phyloP scores from a whole-genome alignment of 2,113 vertebrate species.

The Macquaria ambigua region DNA sequence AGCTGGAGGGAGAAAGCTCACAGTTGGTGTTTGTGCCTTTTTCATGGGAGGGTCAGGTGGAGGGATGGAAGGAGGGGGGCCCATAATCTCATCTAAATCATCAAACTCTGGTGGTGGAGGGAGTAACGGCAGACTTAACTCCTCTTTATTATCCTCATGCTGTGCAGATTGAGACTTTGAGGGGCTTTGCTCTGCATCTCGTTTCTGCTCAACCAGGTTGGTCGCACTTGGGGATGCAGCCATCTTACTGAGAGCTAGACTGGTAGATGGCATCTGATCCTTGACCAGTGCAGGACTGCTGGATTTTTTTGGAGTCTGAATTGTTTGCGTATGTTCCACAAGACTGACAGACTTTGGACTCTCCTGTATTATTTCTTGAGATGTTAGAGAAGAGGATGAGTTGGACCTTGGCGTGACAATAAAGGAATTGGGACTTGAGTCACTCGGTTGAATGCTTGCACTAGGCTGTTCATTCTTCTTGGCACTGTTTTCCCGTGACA shows the following conservation, averaged over 20 bases:
- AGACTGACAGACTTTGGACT: conserved; percentile 22
- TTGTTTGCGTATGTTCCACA: background rate
- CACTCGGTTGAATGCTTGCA: conserved; percentile 77
- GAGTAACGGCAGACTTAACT: conserved; percentile 83
- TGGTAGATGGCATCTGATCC: conserved; percentile 1
- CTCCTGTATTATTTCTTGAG: conserved; percentile 40
- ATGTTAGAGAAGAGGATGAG: conserved; percentile 40
- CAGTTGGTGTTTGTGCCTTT: conserved; percentile 24
- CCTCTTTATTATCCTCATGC: conserved; percentile 60
- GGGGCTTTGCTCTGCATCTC: conserved; percentile 9
- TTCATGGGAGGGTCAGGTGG: conserved; percentile 70
- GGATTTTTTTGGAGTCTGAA: conserved; percentile 31
- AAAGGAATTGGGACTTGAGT: conserved; percentile 84
- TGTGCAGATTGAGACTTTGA: conserved; percentile 20
- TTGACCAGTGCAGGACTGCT: conserved; percentile 26
- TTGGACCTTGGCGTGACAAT: conserved; percentile 78
- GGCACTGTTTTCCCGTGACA: conserved; percentile 70
- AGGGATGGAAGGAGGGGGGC: conserved; percentile 57
- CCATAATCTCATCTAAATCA: conserved; percentile 55
- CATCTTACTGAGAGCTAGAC: conserved; percentile 13
- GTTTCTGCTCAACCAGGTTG: conserved; percentile 34
- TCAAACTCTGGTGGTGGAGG: conserved; percentile 94
- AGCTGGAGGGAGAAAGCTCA: background rate
- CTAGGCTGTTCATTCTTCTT: conserved; percentile 54
- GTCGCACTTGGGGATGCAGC: conserved; percentile 8